Evolutionary conservation across 1,140 invertebrate species (phyloP).

Genomic region (Phymorhynchus buccinoides): DNA sequence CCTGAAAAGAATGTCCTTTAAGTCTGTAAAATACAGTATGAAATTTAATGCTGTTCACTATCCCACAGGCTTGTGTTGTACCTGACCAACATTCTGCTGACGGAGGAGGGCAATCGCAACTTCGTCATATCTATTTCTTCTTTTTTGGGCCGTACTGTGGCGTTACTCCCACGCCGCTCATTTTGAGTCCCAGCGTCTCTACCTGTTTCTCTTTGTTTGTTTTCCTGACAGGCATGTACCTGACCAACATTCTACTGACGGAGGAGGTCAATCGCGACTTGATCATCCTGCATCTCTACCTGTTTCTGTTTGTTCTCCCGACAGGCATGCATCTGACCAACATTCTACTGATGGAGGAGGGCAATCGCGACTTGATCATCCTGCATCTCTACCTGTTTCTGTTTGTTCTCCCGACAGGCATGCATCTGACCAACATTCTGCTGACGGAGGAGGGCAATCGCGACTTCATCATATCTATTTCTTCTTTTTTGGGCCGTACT

Average conservation of each 20-base stretch:
- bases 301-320: constrained; percentile 4
- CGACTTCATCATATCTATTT: constrained; percentile 91
- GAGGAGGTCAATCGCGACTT: constrained; percentile 96
- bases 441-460: constrained; percentile 96
- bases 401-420: constrained; percentile 79
- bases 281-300: constrained; percentile 85
- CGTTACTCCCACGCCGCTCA: too few species aligned
- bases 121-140: too few species aligned
- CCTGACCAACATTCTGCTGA: constrained; percentile 96
- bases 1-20: too few species aligned
- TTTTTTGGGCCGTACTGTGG: too few species aligned
- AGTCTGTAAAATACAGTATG: too few species aligned
- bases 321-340: constrained; percentile 93
- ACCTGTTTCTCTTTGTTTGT: too few species aligned
- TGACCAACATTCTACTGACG: constrained; percentile 97
- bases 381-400: too few species aligned
- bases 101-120: constrained; percentile 96
- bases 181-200: too few species aligned
- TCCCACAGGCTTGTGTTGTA: constrained; percentile 89
- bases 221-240: constrained; percentile 89
- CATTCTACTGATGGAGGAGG: constrained; percentile 96
- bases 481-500: too few species aligned
- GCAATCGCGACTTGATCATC: constrained; percentile 92
- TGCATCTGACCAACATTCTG: constrained; percentile 98
- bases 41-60: too few species aligned